Conservation (phyloP, 2,797 vertebrate genomes). For the Tinamus major region DNA sequence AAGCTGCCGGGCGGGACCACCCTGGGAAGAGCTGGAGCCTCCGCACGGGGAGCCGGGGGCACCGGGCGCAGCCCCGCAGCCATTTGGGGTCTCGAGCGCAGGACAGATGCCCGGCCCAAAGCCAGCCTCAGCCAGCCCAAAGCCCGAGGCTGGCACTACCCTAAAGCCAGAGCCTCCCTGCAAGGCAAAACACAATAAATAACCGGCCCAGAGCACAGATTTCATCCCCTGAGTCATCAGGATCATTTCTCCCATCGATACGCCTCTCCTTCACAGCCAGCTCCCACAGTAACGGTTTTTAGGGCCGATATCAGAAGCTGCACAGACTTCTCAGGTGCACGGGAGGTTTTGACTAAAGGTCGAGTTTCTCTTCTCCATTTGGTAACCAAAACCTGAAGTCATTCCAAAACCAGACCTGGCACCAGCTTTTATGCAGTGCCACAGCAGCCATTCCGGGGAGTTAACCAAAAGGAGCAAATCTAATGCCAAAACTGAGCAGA, state of each 20-base stretch:
- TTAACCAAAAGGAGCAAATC: background rate
- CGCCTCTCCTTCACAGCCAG: background rate
- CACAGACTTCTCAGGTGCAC: background rate
- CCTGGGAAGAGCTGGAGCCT: fast-evolving
- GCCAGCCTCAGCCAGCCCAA: background rate
- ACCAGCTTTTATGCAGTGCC: background rate
- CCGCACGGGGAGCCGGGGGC: background rate
- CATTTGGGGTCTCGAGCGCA: background rate
- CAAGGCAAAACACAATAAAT: fast-evolving
- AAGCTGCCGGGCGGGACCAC: too few species aligned
- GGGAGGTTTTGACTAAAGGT: background rate
- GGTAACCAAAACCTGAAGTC: background rate
- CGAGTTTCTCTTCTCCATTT: background rate
- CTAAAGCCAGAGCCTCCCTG: background rate
- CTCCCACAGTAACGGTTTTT: background rate
- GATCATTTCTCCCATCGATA: background rate
- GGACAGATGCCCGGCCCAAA: background rate
- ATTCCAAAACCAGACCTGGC: background rate
- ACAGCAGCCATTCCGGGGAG: background rate
- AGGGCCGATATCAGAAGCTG: background rate
- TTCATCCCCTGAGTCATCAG: background rate
- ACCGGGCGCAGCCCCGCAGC: too few species aligned
- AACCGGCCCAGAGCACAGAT: fast-evolving
- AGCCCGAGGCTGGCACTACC: background rate
- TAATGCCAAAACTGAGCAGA: background rate